A percentile compares a stretch with the other conserved stretches of the same genome.
Conservation (phyloP, 2,113 vertebrate species). For the Crotalus viridis region DNA sequence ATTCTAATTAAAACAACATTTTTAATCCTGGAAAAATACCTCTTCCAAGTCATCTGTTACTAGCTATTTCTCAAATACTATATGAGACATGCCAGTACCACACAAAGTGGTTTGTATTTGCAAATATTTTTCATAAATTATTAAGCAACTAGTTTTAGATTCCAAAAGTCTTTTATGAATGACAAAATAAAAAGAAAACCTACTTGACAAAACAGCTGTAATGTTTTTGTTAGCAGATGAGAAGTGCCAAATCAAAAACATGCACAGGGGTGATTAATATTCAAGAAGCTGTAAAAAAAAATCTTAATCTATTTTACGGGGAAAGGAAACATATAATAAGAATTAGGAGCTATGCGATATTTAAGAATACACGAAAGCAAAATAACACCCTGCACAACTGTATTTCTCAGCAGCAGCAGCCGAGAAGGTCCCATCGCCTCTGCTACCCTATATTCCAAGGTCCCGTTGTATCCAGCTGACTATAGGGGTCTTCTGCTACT, state of each 20-base stretch:
- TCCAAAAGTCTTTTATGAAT: background rate
- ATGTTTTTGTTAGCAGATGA: background rate
- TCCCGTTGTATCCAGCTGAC: background rate
- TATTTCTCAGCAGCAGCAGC: background rate
- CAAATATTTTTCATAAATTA: background rate
- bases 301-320: slow-evolving; percentile 35
- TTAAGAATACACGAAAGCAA: slow-evolving; percentile 35
- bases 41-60: background rate
- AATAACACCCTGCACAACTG: background rate
- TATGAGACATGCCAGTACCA: background rate
- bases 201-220: background rate
- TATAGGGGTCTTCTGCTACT: background rate
- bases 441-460: background rate
- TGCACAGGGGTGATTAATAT: slow-evolving; percentile 52
- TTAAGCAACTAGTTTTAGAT: background rate
- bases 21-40: background rate
- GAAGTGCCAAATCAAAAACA: slow-evolving; percentile 4
- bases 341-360: slow-evolving; percentile 40
- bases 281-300: slow-evolving; percentile 42
- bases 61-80: background rate
- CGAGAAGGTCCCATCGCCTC: background rate
- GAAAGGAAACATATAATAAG: slow-evolving; percentile 43
- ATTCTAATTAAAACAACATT: slow-evolving; percentile 4
- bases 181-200: background rate
- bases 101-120: background rate